Percentiles rank a stretch among this genome's conserved stretches.
Evolutionary conservation across 1,140 invertebrate species (phyloP).

Genomic region (Pemphigus obesinymphae): DNA sequence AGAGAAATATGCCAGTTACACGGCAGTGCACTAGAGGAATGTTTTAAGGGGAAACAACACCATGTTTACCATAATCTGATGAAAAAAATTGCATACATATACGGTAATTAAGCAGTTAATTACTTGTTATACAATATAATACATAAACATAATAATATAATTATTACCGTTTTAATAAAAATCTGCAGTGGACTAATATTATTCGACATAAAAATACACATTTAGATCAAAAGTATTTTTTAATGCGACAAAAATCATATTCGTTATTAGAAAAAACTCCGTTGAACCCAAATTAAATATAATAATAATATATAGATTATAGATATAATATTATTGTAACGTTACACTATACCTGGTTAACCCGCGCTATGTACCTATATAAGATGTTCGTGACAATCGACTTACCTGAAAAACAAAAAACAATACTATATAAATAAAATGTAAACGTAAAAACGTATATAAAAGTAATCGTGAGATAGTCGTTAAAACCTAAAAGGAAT

Average conservation of each 20-base stretch:
- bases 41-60: conserved; percentile 14
- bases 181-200: not conserved
- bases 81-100: not conserved
- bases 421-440: not conserved
- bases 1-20: conserved; percentile 7
- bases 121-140: conserved; percentile 5
- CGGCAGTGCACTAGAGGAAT: conserved; percentile 16
- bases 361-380: not conserved
- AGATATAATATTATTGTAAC: not conserved
- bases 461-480: not conserved
- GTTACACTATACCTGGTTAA: not conserved
- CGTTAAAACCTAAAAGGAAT: conserved; percentile 31
- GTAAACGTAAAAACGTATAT: not conserved
- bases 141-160: not conserved
- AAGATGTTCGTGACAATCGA: not conserved
- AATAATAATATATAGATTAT: not conserved
- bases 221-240: not conserved
- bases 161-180: not conserved
- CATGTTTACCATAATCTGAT: conserved; percentile 1
- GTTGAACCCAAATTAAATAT: not conserved
- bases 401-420: conserved; percentile 32
- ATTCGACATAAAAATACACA: not conserved
- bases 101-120: conserved; percentile 24
- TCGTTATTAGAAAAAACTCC: not conserved
- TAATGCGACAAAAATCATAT: not conserved